Percentiles rank a stretch among this genome's conserved stretches.
Evolutionary conservation across 2,797 vertebrate species (phyloP).

Genomic region (Apodemus agrarius): DNA sequence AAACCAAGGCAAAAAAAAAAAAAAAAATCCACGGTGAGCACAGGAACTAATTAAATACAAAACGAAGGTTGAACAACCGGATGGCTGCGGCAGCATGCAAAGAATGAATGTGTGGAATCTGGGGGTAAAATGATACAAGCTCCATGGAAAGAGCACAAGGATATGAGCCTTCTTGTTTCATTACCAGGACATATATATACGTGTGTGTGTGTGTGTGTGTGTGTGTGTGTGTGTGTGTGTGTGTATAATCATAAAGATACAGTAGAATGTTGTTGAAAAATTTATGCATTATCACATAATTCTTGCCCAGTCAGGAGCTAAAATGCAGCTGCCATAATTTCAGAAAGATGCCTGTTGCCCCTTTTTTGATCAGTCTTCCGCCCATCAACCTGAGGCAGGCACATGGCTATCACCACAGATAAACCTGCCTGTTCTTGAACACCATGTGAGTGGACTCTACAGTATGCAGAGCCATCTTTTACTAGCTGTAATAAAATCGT

Average conservation of each 20-base stretch:
- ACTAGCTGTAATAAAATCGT: not conserved
- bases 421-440: not conserved
- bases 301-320: not conserved
- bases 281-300: not conserved
- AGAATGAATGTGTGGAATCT: constrained; percentile 27
- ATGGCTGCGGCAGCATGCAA: not conserved
- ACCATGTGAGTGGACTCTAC: not conserved
- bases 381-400: not conserved
- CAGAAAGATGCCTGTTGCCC: not conserved
- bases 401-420: not conserved
- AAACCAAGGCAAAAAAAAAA: constrained; percentile 17
- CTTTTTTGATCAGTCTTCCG: not conserved
- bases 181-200: not conserved
- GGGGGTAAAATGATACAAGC: not conserved
- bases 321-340: not conserved
- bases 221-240: too few relatives aligned
- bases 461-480: not conserved
- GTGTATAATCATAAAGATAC: not conserved
- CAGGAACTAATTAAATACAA: constrained; percentile 45
- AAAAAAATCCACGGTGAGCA: not conserved
- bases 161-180: not conserved
- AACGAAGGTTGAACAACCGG: constrained; percentile 60
- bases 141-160: not conserved
- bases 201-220: too few relatives aligned
- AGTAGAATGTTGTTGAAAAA: not conserved